Evolutionary conservation across 2,888 invertebrate species (phyloP), one percentile per base, ranked within the genome.

Genomic region (Eudemis profundana): DNA sequence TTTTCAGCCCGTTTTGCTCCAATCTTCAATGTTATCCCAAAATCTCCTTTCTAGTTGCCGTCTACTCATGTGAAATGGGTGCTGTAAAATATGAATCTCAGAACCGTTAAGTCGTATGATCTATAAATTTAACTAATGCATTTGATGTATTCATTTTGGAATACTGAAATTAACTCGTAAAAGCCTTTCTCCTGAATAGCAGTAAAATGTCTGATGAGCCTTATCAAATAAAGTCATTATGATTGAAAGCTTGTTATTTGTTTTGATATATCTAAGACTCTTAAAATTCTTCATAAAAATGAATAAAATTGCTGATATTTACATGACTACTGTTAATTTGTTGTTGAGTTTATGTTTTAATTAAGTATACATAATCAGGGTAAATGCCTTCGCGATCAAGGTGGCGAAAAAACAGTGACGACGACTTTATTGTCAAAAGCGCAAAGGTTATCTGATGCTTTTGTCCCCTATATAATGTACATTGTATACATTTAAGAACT

Each of bases 101-200:
- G 10, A 44, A 19, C 19, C 19, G 1, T 44, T 12, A 10, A 4
- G 19, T 19, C 19, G 10, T 19, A 19, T 19, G 10, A 4, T 2
- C 10, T 19, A 10, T 8, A 19, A 1, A 19, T 19, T 2, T 44
- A 44, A 44, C 17, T 12, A 44, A 19, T 3, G 19, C 8, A 44
- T 44, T 44, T 44, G 4, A 44, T 19, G 10, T 42, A 1, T 17
- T 3, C 15, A 4, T 27, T 33, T 44, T 4, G 12, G 17, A 3
- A 10, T 19, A 19, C 44, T 12, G 21, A 53, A 44, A 17, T 33
- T 51, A 29, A 17, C n/a, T 56, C 42, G 56, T 56, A 42, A 42
- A 56, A 33, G 42, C 17, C 10, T 42, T 36, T 19, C 42, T n/a
- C 23, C 27, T 42, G 29, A 17, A 56, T 29, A 44, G 44, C 27